These are phyloP conservation scores for Arvicanthis niloticus DNA, from an alignment of 2,113 vertebrate species.

Conservation along the genomic window DNA sequence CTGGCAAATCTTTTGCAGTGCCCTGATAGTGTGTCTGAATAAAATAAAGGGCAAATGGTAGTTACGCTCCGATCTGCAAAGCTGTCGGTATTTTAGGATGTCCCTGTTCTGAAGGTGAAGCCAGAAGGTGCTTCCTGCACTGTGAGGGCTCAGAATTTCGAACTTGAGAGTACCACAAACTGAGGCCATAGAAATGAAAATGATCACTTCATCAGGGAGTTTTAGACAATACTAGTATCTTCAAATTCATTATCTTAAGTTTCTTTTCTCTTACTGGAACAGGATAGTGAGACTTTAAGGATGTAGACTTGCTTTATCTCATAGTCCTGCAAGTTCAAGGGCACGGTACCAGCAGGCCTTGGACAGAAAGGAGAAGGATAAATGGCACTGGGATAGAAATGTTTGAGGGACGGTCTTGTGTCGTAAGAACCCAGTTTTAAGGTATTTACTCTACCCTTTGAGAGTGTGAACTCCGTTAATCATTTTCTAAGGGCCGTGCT, in stretches of 20 bases:
- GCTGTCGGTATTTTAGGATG: constrained; percentile 25
- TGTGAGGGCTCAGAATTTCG: not conserved
- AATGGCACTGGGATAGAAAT: not conserved
- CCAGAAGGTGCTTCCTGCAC: not conserved
- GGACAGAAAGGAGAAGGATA: not conserved
- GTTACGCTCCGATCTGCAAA: not conserved
- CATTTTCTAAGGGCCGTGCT: not conserved
- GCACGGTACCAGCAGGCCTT: not conserved
- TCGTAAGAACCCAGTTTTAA: not conserved
- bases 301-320: not conserved
- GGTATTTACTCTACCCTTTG: not conserved
- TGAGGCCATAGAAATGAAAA: not conserved
- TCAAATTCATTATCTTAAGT: not conserved
- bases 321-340: not conserved
- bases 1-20: constrained; percentile 35
- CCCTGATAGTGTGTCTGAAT: constrained; percentile 12
- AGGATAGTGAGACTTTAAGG: not conserved
- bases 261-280: not conserved
- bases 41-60: constrained; percentile 24
- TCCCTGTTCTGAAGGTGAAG: not conserved
- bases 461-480: not conserved
- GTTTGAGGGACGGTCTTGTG: too few species aligned
- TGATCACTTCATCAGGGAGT: not conserved
- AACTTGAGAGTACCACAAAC: not conserved
- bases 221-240: not conserved